Base-by-base conservation (phyloP, 2,888 invertebrate species). In the Sabatieria punctata region DNA sequence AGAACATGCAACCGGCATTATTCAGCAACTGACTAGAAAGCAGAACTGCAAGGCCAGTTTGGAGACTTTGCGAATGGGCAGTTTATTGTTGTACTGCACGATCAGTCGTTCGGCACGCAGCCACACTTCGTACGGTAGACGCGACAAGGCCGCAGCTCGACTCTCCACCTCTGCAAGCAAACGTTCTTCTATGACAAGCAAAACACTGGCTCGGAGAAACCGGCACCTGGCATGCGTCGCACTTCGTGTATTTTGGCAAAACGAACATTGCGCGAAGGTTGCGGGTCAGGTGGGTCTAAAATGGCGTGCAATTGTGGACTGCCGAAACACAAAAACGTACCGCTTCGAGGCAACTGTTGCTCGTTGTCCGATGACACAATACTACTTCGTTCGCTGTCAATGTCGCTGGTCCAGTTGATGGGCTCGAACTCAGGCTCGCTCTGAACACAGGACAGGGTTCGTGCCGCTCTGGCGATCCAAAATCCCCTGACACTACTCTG, bases 111-210 rank as follows among this genome's bases (percentile, higher is more conserved):
- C 78, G 45, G 85, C 85, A 50, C 85, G 75, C 52, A 86, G 68
- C 49, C 84, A 85, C 8, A 89, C 89, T 54, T 84, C 78, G 74
- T 91, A 93, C n/a, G 91, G 89, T 51, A 93, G 73, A 43, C 93
- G 76, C 2, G 93, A 86, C 60, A 89, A 73, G 52, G 86, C 70
- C 11, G 93, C 93, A 63, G 91, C 93, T 38, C 84, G 82, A 2
- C 91, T 93, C 71, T 86, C 65, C 2, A 55, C 55, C n/a, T 66
- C 68, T 57, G 47, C 18, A 51, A 41, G 3, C 19, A 26, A 15
- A 38, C 23, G 15, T 41, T 24, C n/a, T 30, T 27, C 37, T 2
- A 11, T 18, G 15, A 45, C 15, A 4, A 24, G 43, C 23, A 48
- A 23, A 45, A 22, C 23, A 4, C 25, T 48, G 15, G 18, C 19